Evolutionary conservation across 2,113 vertebrate species (phyloP).

Genomic region (Tinamus guttatus): DNA sequence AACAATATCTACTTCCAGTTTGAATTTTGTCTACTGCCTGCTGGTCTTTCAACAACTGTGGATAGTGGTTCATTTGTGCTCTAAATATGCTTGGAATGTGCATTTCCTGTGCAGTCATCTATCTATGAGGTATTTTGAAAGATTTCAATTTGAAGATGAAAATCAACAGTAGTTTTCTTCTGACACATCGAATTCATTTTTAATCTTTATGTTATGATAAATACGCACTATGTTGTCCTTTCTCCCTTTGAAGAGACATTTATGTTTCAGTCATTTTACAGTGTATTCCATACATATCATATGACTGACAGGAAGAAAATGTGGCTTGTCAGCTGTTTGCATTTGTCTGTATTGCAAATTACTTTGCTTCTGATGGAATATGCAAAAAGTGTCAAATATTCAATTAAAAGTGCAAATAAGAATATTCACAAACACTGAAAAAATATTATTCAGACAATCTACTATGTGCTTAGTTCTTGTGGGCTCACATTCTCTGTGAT

Average conservation of each 20-base stretch:
- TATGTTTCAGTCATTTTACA: not conserved
- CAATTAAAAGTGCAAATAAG: not conserved
- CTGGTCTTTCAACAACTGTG: not conserved
- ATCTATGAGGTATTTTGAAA: not conserved
- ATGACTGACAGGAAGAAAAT: constrained; percentile 6
- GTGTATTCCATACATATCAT: not conserved
- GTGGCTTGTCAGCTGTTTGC: constrained; percentile 14
- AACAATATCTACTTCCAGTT: not conserved
- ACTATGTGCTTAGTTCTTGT: not conserved
- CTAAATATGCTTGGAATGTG: not conserved
- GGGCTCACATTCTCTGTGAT: not conserved
- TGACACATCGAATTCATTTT: not conserved
- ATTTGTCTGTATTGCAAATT: constrained; percentile 34
- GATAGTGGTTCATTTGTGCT: not conserved
- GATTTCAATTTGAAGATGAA: not conserved
- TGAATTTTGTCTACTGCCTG: not conserved
- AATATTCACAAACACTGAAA: not conserved
- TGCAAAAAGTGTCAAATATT: not conserved
- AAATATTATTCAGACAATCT: not conserved
- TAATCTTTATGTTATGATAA: not conserved
- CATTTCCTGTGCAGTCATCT: not conserved
- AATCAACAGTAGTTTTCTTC: not conserved
- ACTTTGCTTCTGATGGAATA: not conserved
- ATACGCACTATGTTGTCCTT: not conserved
- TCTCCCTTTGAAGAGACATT: not conserved